Percentiles rank a stretch among this genome's conserved stretches.
Evolutionary conservation across 2,113 vertebrate species (phyloP).

Genomic region (Sciurus niger): DNA sequence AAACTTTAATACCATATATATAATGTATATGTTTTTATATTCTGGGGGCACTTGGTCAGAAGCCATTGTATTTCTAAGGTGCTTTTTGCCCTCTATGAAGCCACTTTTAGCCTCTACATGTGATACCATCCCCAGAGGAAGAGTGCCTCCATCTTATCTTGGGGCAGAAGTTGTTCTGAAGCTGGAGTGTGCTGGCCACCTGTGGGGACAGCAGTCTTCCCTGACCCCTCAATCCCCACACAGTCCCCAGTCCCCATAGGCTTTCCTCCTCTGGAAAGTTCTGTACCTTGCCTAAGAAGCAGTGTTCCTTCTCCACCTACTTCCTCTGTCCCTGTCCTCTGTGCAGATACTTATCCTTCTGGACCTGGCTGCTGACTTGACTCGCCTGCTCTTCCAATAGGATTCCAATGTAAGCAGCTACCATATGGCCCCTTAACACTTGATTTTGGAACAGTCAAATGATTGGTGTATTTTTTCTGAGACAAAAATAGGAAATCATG

Average conservation of each 20-base stretch:
- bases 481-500: neutral
- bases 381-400: neutral
- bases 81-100: neutral
- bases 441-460: neutral
- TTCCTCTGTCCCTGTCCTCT: neutral
- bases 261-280: neutral
- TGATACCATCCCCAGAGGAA: neutral
- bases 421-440: neutral
- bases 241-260: fast-evolving
- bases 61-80: neutral
- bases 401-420: neutral
- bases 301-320: neutral
- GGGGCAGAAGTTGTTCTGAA: neutral
- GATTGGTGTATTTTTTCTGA: neutral
- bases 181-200: no score
- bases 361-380: neutral
- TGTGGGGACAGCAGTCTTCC: neutral
- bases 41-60: neutral
- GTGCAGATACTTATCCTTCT: neutral
- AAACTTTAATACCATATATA: no score
- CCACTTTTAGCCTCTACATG: no score
- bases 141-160: fast-evolving
- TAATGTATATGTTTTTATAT: no score
- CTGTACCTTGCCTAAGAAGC: fast-evolving
- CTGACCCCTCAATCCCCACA: fast-evolving